These are phyloP conservation scores for Argyresthia goedartella DNA, from an alignment of 2,888 invertebrate species.

Conservation along the genomic window DNA sequence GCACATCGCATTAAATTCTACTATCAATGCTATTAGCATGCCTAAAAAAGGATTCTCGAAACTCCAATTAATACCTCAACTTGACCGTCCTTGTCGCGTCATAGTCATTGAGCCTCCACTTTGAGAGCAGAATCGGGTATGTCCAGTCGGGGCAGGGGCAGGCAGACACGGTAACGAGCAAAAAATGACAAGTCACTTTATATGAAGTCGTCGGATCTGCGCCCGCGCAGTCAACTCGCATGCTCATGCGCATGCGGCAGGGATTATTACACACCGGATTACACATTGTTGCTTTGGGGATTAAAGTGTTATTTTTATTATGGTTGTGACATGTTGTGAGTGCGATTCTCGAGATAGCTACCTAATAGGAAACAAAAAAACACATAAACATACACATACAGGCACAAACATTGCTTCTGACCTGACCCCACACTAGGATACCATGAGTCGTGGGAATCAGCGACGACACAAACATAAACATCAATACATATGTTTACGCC, in stretches of 20 bases:
- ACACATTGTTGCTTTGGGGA: conserved; percentile 3
- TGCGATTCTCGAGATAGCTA: neutral
- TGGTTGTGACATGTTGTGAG: neutral
- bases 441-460: no score
- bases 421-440: no score
- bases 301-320: neutral
- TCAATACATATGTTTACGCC: no score
- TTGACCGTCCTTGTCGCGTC: neutral
- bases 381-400: no score
- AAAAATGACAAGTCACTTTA: conserved; percentile 3
- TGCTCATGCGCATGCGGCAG: neutral
- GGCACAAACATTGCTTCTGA: no score
- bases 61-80: neutral
- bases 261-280: conserved; percentile 1
- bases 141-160: neutral
- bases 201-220: conserved; percentile 1
- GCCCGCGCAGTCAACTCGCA: neutral
- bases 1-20: no score
- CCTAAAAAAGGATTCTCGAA: no score
- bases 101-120: neutral
- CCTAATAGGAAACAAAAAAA: no score
- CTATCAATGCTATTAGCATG: no score
- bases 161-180: conserved; percentile 2
- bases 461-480: no score
- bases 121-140: neutral